Base-by-base conservation (phyloP, 2,797 vertebrate genomes). In the Champsocephalus esox region DNA sequence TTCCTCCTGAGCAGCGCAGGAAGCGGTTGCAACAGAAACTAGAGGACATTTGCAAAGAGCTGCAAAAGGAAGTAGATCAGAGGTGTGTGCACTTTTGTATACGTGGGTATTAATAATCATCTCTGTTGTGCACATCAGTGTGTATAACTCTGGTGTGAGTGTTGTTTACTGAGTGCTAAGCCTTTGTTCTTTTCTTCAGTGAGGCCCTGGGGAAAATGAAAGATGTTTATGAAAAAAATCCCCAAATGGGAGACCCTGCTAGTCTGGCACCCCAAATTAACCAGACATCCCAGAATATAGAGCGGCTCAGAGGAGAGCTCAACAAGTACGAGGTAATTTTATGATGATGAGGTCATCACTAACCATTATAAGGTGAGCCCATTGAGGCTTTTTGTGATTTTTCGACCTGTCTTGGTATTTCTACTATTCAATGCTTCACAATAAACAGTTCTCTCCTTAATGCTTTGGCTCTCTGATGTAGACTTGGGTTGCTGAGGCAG, bases 121-220 rank as follows among this genome's bases (percentile, higher is more conserved):
- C 58, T 57, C 77, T 61, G 45, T 87, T 28, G 75, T 66, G 78
- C 80, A 83, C 71, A 84, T 64, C 50, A 70, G 54, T 78, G 71
- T 73, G 70, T 70, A 28, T 59, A 71, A 59, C 69, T 70, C 80
- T 64, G 62, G 54, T 28, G 77, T 70, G 61, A 65, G 61, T 17
- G 70, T 69, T 89, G 85, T 91, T 90, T 91, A 90, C 80, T 70
- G 75, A 81, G 77, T 81, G 58, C 61, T 70, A 66, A 85, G 71
- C 70, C 51, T 44, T 74, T 12, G 45, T 62, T 82, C 4, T 44
- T 64, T 50, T 76, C 48, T 66, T 70, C 81, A 98, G 97, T 52
- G 97, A 97, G 87, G 97, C 96, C 64, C 91, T 98, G 75, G 96
- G 94, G 89, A 97, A 97, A 91, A 98, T 98, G 97, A 98, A 97